A percentile compares a stretch with the other conserved stretches of the same genome.
phyloP scores from a whole-genome alignment of 2,113 vertebrate species.

The Gymnarchus niloticus region DNA sequence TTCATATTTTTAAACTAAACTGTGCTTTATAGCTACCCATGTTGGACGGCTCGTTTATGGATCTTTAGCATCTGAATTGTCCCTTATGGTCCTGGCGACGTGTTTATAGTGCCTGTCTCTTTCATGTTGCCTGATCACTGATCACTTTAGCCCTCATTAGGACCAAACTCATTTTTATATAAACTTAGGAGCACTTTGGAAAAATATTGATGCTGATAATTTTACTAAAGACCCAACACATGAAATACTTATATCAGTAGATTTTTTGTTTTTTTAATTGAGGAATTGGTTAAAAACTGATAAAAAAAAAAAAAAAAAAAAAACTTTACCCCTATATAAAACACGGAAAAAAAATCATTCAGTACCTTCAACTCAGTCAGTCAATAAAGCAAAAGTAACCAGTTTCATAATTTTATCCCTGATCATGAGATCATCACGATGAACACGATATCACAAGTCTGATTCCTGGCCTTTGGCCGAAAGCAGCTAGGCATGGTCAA shows the following conservation, averaged over 20 bases:
- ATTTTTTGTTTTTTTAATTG: too few species aligned
- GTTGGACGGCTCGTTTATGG: too few species aligned
- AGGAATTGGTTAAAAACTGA: too few species aligned
- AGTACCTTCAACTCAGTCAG: not conserved
- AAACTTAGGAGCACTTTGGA: not conserved
- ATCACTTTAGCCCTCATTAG: too few species aligned
- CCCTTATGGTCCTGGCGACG: not conserved
- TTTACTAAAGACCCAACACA: too few species aligned
- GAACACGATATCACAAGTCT: too few species aligned
- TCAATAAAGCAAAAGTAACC: not conserved
- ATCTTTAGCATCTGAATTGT: not conserved
- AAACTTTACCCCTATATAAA: too few species aligned
- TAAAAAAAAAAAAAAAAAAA: too few species aligned
- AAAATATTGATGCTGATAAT: not conserved
- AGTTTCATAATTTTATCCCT: not conserved
- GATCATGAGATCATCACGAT: not conserved
- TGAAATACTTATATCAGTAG: too few species aligned
- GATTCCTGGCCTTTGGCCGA: not conserved
- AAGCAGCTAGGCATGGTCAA: not conserved
- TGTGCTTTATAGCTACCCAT: too few species aligned
- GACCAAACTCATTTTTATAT: not conserved
- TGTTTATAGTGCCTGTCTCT: not conserved
- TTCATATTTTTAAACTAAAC: too few species aligned
- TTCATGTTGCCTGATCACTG: not conserved
- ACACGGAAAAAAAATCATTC: not conserved